phyloP scores from a whole-genome alignment of 2,797 vertebrate genomes.

The Kryptopterus vitreolus region DNA sequence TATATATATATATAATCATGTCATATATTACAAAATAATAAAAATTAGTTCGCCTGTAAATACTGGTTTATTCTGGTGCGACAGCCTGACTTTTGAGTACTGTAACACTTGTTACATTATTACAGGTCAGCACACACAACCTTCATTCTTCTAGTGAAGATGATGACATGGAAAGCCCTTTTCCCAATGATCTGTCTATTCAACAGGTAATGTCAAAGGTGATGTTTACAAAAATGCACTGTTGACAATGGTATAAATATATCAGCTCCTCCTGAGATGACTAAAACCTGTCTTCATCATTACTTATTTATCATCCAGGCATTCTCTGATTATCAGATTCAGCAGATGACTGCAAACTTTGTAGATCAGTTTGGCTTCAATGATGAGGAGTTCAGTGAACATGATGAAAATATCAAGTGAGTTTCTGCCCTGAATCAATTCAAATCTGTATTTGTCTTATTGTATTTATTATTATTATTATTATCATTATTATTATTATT shows the following conservation, averaged over 20 bases:
- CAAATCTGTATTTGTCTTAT: not conserved
- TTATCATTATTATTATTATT: not conserved
- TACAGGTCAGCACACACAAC: constrained; percentile 93
- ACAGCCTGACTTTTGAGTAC: not conserved
- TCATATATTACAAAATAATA: not conserved
- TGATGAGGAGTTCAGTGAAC: constrained; percentile 94
- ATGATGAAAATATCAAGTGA: constrained; percentile 94
- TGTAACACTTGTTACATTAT: constrained; percentile 2
- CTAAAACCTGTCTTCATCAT: not conserved
- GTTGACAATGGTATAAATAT: not conserved
- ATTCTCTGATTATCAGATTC: constrained; percentile 98
- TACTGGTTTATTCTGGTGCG: not conserved
- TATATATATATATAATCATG: not conserved
- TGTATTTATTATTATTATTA: not conserved
- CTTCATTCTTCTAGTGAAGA: constrained; percentile 97
- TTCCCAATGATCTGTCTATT: constrained; percentile 90
- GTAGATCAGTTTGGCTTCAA: constrained; percentile 98
- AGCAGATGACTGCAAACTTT: constrained; percentile 97
- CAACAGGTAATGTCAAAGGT: constrained; percentile 81
- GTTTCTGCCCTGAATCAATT: constrained; percentile 44
- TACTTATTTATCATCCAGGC: constrained; percentile 70
- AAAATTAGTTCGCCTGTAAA: not conserved
- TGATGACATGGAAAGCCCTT: constrained; percentile 91
- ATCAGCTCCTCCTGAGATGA: not conserved
- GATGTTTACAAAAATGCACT: not conserved